Evolutionary conservation across 2,888 invertebrate genomes (phyloP).

Genomic region (Athrips mouffetella): DNA sequence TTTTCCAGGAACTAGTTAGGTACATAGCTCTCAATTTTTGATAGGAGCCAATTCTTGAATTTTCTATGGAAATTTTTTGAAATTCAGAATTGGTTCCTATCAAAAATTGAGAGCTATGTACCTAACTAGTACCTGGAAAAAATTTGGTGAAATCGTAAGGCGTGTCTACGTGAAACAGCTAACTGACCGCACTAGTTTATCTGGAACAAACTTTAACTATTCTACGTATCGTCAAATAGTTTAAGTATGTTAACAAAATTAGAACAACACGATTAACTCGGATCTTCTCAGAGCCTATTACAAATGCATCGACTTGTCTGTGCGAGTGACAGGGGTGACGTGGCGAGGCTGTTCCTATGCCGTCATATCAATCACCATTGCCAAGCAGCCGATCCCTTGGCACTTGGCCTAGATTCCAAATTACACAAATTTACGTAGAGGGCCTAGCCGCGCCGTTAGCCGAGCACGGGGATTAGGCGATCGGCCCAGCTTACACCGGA

Average conservation of each 20-base stretch:
- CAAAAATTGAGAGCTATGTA: too few species aligned
- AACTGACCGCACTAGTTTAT: neutral
- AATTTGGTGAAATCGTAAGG: too few species aligned
- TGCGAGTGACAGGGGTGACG: slow-evolving; percentile 44
- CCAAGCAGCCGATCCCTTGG: slow-evolving; percentile 70
- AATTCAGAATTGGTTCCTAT: too few species aligned
- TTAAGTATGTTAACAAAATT: slow-evolving; percentile 10
- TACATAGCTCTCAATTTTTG: too few species aligned
- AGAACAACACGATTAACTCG: slow-evolving; percentile 14
- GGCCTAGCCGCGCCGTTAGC: slow-evolving; percentile 66
- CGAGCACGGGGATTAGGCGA: slow-evolving; percentile 63
- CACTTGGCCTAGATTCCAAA: slow-evolving; percentile 76
- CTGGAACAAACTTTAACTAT: neutral
- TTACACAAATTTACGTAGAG: slow-evolving; percentile 76
- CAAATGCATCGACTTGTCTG: slow-evolving; percentile 56
- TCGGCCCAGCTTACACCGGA: slow-evolving; percentile 62
- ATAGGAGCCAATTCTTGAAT: too few species aligned
- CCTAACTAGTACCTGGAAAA: too few species aligned
- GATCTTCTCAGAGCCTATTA: slow-evolving; percentile 36
- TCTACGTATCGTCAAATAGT: slow-evolving; percentile 5
- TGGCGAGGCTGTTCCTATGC: slow-evolving; percentile 38
- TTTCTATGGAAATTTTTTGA: too few species aligned
- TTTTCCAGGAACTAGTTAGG: too few species aligned
- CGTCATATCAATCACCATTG: slow-evolving; percentile 76
- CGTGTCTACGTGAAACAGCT: too few species aligned